Evolutionary conservation across 1,140 invertebrate genomes (phyloP), one percentile per base, ranked within the genome.

Genomic region (Ceratosolen solmsi): DNA sequence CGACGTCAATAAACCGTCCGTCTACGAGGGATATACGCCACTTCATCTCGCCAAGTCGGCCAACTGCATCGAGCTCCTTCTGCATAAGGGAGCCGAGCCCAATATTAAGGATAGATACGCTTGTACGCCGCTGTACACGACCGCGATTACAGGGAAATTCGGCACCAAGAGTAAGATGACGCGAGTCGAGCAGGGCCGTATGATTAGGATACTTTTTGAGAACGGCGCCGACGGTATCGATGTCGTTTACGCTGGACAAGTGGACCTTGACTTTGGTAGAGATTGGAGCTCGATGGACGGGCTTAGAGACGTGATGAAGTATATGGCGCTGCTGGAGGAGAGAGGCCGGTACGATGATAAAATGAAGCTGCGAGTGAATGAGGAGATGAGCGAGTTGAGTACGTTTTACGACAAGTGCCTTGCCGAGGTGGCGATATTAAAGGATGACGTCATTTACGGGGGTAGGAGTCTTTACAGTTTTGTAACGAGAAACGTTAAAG

Each of bases 31-130:
- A 54, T 54, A 33, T 25, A 33, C 17, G 22, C 46, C 71, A 4
- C 49, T 73, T 30, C 71, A 73, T 73, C 27, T 73, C 5, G 71
- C 49, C 8, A 73, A 73, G 41, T 54, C 71, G 25, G 41, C 49
- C 0, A 33, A 73, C 17, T 73, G 71, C 17, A 25, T 54, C 54
- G 27, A 54, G 27, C 71, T 73, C 4, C 27, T 73, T 13, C n/a
- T 73, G 25, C 4, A 20, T 1, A 13, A 73, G 1, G 71, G 71
- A 20, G 71, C 71, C 27, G 27, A 73, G n/a, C 46, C 71, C 49
- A 73, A 73, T 54, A 13, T 54, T 9, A 54, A 73, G 27, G 49
- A 73, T 33, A 73, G 33, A 20, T 73, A 73, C 25, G 49, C 11
- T 0, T 54, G 49, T 9, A 20, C 49, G 20, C 71, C 71, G 13